Conservation (phyloP, 2,888 invertebrate species). For the Cryptocephalus primarius region DNA sequence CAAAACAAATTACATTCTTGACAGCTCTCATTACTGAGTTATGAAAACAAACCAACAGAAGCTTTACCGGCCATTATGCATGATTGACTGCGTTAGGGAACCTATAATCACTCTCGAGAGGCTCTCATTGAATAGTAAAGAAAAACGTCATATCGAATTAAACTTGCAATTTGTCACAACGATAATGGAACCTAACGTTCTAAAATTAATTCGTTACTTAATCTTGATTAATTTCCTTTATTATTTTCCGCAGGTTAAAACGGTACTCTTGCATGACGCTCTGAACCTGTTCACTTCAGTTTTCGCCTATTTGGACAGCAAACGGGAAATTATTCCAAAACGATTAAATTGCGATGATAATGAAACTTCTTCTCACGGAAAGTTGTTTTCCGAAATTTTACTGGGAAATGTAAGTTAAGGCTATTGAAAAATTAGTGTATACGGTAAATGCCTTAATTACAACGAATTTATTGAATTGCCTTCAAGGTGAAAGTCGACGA, state of each 20-base stretch:
- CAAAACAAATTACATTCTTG: too few species aligned
- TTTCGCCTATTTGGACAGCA: conserved; percentile 23
- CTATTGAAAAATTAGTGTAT: conserved; percentile 20
- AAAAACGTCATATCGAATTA: not conserved
- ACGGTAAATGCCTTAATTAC: not conserved
- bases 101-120: too few species aligned
- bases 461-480: too few species aligned
- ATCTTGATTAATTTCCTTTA: not conserved
- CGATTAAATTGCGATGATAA: conserved; percentile 23
- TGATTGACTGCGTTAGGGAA: too few species aligned
- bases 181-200: not conserved
- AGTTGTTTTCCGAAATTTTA: conserved; percentile 34
- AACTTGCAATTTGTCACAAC: not conserved
- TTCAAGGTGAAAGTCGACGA: not conserved
- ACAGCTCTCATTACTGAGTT: too few species aligned
- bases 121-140: too few species aligned
- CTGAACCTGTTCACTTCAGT: conserved; percentile 54
- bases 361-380: conserved; percentile 22
- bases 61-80: too few species aligned
- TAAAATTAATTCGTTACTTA: not conserved
- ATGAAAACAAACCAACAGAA: too few species aligned
- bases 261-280: conserved; percentile 60
- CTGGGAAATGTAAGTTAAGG: not conserved
- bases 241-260: conserved; percentile 44
- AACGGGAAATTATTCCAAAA: conserved; percentile 18